Base-by-base conservation (phyloP, 1,140 invertebrate genomes). In the Oryzaephilus surinamensis region DNA sequence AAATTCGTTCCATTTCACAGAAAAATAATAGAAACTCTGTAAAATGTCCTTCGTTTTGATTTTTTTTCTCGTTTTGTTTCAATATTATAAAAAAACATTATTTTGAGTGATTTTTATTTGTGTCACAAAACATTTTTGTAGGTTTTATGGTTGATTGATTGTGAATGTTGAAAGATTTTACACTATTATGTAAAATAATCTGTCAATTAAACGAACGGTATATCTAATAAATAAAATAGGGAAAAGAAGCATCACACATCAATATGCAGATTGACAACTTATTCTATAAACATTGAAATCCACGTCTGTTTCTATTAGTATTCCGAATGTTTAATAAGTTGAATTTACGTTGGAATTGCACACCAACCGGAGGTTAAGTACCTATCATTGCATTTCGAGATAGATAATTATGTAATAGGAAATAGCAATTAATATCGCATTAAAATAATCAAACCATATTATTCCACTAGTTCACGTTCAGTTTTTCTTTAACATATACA, bases 171-270 rank as follows among this genome's bases (percentile, higher is more conserved):
- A 34, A 46, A 46, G 36, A 38, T 40, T 38, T 36, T 23, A 46
- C 44, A 46, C 44, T 40, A 41, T 46, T 46, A 46, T 46, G 44
- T 40, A 46, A 46, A 46, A 41, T 46, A 46, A 46, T 39, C 38
- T 46, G 38, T 46, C 44, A 46, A 46, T 46, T 46, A 41, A 46
- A 32, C 38, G 41, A n/a, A n/a, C n/a, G n/a, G n/a, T n/a, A n/a
- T n/a, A n/a, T n/a, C n/a, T n/a, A n/a, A n/a, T n/a, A n/a, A n/a
- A n/a, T n/a, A n/a, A n/a, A n/a, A n/a, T n/a, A n/a, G n/a, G n/a
- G n/a, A n/a, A 32, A 46, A 46, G 41, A 46, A 46, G 41, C 41
- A 31, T 33, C 39, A 26, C 32, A n/a, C n/a, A n/a, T n/a, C n/a
- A n/a, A n/a, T n/a, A n/a, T 13, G 38, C 13, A 34, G 35, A 46